Percentiles rank a stretch among this genome's conserved stretches.
phyloP scores from a whole-genome alignment of 2,888 invertebrate genomes.

The Dolichomitus sp. region DNA sequence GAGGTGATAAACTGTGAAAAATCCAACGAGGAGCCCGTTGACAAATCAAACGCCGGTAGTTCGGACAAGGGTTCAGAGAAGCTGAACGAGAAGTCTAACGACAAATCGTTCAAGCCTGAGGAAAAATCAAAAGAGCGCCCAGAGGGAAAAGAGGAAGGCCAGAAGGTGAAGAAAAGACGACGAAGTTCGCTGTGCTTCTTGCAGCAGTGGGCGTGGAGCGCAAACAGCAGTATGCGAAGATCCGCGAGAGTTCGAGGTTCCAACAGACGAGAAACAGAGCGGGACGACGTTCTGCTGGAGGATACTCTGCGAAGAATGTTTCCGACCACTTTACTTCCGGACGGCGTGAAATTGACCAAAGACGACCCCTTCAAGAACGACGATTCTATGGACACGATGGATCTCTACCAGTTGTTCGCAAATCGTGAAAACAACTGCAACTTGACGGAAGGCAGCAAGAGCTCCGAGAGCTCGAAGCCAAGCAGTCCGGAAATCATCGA shows the following conservation, averaged over 20 bases:
- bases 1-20: constrained; percentile 84
- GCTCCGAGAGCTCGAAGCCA: constrained; percentile 81
- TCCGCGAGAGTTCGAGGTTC: constrained; percentile 86
- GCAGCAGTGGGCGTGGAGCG: constrained; percentile 93
- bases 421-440: constrained; percentile 83
- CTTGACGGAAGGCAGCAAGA: constrained; percentile 75
- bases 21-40: constrained; percentile 73
- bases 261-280: constrained; percentile 88
- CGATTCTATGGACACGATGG: constrained; percentile 89
- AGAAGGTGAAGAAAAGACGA: constrained; percentile 89
- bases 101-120: constrained; percentile 72
- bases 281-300: constrained; percentile 89
- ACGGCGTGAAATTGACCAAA: constrained; percentile 85
- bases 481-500: constrained; percentile 74
- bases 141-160: constrained; percentile 87
- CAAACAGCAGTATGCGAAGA: constrained; percentile 85
- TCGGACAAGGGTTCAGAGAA: constrained; percentile 71
- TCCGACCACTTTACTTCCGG: constrained; percentile 88
- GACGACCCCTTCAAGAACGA: constrained; percentile 86
- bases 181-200: constrained; percentile 91
- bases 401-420: constrained; percentile 89
- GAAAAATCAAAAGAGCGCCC: constrained; percentile 82
- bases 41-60: constrained; percentile 61
- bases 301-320: constrained; percentile 90
- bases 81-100: constrained; percentile 64